These are phyloP conservation scores for Oedothorax gibbosus DNA, from an alignment of 1,140 invertebrate genomes.

Conservation along the genomic window DNA sequence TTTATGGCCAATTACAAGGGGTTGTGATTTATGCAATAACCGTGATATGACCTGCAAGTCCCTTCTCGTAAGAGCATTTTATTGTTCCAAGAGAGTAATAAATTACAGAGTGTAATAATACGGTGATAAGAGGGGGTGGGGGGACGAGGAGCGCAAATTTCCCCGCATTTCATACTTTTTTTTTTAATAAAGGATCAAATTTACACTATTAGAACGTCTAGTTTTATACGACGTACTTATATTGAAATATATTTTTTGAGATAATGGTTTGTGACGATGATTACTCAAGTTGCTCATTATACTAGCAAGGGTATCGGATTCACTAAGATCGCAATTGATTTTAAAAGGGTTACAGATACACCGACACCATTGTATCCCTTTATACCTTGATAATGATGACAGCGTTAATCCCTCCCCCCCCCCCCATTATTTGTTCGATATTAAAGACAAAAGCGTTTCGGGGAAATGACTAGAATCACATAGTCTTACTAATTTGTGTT, in stretches of 20 bases:
- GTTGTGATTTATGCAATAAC: slow-evolving; percentile 59
- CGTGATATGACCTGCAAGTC: slow-evolving; percentile 56
- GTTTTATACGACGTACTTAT: slow-evolving; percentile 60
- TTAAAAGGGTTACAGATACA: background rate
- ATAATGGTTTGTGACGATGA: slow-evolving; percentile 53
- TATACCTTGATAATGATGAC: slow-evolving; percentile 9
- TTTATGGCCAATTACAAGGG: slow-evolving; percentile 61
- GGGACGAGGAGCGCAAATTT: slow-evolving; percentile 27
- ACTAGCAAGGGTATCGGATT: slow-evolving; percentile 25
- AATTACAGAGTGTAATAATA: slow-evolving; percentile 60
- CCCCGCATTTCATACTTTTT: slow-evolving; percentile 52
- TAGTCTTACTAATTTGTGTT: no score
- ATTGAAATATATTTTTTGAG: slow-evolving; percentile 61
- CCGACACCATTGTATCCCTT: background rate
- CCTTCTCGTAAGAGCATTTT: slow-evolving; percentile 54
- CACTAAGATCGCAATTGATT: background rate
- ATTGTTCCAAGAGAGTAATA: slow-evolving; percentile 58
- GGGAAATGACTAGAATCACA: no score
- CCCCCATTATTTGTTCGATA: slow-evolving; percentile 12
- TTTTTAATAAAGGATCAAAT: slow-evolving; percentile 61
- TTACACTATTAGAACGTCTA: slow-evolving; percentile 58
- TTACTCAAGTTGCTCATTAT: slow-evolving; percentile 59
- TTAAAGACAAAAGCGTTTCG: no score
- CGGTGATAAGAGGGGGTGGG: slow-evolving; percentile 54
- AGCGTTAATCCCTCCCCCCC: background rate